Base-by-base conservation (phyloP, 1,140 invertebrate species). In the Tachypleus tridentatus region DNA sequence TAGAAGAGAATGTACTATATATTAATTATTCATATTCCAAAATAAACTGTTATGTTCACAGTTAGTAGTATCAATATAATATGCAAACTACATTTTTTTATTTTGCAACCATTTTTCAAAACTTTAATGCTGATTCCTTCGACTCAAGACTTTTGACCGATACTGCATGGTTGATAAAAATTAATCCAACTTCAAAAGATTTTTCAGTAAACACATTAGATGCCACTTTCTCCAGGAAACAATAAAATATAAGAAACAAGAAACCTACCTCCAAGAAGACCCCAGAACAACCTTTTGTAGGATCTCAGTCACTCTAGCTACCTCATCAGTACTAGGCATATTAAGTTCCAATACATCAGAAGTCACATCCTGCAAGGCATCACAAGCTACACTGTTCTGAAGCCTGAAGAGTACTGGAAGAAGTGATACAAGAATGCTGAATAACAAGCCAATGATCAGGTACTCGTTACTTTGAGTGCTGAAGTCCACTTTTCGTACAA, bases 401-500 rank as follows among this genome's bases (percentile, higher is more conserved):
- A 72, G 11, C 47, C 72, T 69, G 65, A 73, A 73, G 8, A 70
- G 51, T 8, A 63, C 54, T 49, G 74, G 73, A 57, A 75, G 52
- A 4, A 74, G 48, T 4, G 73, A 67, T 4, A 76, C 74, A 11
- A 76, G 58, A 6, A 76, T 59, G 4, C 78, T 69, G 53, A 75
- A 69, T 4, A 73, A 69, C 50, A 79, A 67, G 47, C 77, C 78
- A 62, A 79, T 76, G 54, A 75, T 66, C 11, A 93, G 85, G 75
- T 91, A 93, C 77, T 91, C 88, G 69, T 85, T 85, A 70, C 83
- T 86, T 70, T 91, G 87, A 47, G 86, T 84, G 76, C 88, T 85
- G 11, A 84, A 82, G 77, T 96, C 93, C 3, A 95, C 93, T 73
- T 86, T 73, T 82, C 78, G 85, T 66, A 97, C 95, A 70, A 97